A percentile compares a stretch with the other conserved stretches of the same genome.
phyloP scores from a whole-genome alignment of 2,797 vertebrate species.

The Tachyglossus aculeatus region DNA sequence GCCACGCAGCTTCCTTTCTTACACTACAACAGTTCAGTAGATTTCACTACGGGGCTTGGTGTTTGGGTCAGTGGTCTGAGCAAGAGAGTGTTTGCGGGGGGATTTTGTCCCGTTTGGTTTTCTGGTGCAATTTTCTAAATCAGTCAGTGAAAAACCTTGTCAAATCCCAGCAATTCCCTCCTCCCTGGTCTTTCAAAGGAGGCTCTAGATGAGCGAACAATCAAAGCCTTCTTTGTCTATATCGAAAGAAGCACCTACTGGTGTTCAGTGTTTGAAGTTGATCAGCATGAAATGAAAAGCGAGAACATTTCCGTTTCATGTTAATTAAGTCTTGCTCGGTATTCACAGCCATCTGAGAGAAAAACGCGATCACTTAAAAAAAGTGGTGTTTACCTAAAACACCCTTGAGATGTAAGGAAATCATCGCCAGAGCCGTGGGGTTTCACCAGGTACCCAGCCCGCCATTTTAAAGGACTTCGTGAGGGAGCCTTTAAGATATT shows the following conservation, averaged over 20 bases:
- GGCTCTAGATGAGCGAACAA: slow-evolving; percentile 18
- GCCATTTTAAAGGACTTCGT: neutral
- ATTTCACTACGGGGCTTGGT: no score
- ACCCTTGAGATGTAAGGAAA: neutral
- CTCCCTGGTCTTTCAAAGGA: slow-evolving; percentile 14
- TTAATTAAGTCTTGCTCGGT: slow-evolving; percentile 31
- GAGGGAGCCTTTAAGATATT: slow-evolving; percentile 32
- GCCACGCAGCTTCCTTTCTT: no score
- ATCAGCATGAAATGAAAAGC: slow-evolving; percentile 39
- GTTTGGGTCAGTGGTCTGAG: no score
- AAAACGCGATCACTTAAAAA: slow-evolving; percentile 6
- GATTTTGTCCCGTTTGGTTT: no score
- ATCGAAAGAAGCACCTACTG: neutral
- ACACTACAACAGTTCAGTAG: no score
- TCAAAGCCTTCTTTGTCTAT: neutral
- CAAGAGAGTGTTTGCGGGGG: no score
- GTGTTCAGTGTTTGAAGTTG: slow-evolving; percentile 39
- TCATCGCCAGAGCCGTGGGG: neutral
- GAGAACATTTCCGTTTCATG: slow-evolving; percentile 17
- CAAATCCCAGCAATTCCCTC: neutral
- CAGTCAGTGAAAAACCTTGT: slow-evolving; percentile 16
- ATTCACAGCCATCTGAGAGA: slow-evolving; percentile 17
- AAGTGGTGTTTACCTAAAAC: slow-evolving; percentile 6
- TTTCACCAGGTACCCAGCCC: slow-evolving; percentile 2
- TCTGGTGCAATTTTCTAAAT: slow-evolving; percentile 35